Conservation (phyloP, 2,888 invertebrate genomes). For the Lasioglossum leucozonium region DNA sequence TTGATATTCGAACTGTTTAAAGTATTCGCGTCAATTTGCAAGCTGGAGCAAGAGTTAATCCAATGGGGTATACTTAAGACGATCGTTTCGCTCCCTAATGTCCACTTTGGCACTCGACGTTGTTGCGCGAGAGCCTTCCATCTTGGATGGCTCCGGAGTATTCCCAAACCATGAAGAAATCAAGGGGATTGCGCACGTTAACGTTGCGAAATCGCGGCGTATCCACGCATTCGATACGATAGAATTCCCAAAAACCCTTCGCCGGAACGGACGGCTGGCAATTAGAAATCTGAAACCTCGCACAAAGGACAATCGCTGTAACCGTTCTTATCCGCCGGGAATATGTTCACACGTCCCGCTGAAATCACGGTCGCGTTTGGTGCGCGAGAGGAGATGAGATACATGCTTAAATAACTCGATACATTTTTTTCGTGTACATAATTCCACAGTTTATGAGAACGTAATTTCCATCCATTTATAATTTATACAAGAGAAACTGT, state of each 20-base stretch:
- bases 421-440: slow-evolving; percentile 31
- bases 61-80: not conserved
- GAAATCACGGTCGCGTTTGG: slow-evolving; percentile 52
- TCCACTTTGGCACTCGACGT: slow-evolving; percentile 15
- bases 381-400: slow-evolving; percentile 42
- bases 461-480: slow-evolving; percentile 51
- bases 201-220: slow-evolving; percentile 37
- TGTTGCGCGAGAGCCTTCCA: slow-evolving; percentile 23
- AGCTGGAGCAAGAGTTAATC: not conserved
- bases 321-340: slow-evolving; percentile 16
- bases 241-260: slow-evolving; percentile 14
- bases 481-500: slow-evolving; percentile 62
- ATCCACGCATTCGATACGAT: slow-evolving; percentile 43
- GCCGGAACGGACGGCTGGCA: slow-evolving; percentile 7
- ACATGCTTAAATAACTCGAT: slow-evolving; percentile 51
- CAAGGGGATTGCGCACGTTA: slow-evolving; percentile 37
- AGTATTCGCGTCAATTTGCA: not conserved
- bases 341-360: slow-evolving; percentile 51
- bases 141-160: slow-evolving; percentile 32
- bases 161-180: slow-evolving; percentile 46
- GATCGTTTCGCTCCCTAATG: slow-evolving; percentile 33
- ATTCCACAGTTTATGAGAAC: slow-evolving; percentile 48
- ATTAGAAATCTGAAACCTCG: not conserved
- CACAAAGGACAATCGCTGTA: slow-evolving; percentile 26
- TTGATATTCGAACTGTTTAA: not conserved